Percentiles rank a stretch among this genome's conserved stretches.
Conservation (phyloP, 2,113 vertebrate species). For the Polyodon spathula region DNA sequence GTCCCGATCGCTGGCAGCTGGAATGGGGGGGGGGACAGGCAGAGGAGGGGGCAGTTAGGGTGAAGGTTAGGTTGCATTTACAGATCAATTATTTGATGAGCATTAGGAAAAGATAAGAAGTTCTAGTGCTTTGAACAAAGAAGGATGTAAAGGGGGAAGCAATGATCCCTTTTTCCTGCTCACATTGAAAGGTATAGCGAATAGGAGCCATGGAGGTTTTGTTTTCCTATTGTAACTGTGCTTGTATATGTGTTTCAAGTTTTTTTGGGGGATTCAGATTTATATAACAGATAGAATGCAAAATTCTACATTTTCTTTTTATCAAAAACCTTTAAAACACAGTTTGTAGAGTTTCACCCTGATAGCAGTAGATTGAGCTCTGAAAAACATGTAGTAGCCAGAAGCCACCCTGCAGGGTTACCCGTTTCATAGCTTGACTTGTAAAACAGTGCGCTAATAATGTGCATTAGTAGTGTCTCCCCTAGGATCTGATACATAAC, state of each 20-base stretch:
- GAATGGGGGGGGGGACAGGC: slow-evolving; percentile 18
- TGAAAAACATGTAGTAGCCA: slow-evolving; percentile 27
- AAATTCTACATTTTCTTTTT: too few relatives aligned
- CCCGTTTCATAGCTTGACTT: neutral
- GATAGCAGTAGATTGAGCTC: slow-evolving; percentile 34
- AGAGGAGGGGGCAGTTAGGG: slow-evolving; percentile 31
- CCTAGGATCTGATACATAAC: neutral
- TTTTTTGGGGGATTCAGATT: too few relatives aligned
- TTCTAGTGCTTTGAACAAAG: slow-evolving; percentile 44
- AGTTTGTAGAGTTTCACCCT: too few relatives aligned
- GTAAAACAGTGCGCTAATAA: neutral
- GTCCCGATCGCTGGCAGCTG: slow-evolving; percentile 29
- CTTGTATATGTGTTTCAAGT: too few relatives aligned
- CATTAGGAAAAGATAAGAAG: slow-evolving; percentile 84
- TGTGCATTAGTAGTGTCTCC: neutral
- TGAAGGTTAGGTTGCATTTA: slow-evolving; percentile 97
- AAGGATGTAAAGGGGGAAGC: slow-evolving; percentile 20
- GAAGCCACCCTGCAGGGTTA: slow-evolving; percentile 7
- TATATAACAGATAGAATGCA: too few relatives aligned
- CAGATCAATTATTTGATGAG: slow-evolving; percentile 94
- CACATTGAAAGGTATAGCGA: neutral
- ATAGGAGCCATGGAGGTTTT: too few relatives aligned
- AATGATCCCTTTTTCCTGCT: neutral
- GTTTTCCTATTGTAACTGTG: too few relatives aligned
- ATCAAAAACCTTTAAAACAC: too few relatives aligned